phyloP scores from a whole-genome alignment of 2,888 invertebrate species.

The Drosophila robusta region DNA sequence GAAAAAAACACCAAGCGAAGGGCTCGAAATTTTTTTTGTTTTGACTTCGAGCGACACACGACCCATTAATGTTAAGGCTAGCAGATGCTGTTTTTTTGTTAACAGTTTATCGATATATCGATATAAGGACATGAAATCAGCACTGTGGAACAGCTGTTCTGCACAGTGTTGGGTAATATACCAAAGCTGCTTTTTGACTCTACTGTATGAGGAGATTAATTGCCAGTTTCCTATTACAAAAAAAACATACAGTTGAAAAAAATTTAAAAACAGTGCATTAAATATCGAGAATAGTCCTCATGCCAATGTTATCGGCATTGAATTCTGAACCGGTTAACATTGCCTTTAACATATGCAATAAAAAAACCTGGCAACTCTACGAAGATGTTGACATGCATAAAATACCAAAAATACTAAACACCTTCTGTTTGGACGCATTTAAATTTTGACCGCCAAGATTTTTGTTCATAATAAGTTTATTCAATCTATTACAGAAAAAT shows the following conservation, averaged over 20 bases:
- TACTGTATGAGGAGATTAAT: neutral
- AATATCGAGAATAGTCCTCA: neutral
- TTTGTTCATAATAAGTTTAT: constrained; percentile 6
- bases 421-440: neutral
- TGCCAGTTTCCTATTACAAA: too few species aligned
- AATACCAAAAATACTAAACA: constrained; percentile 11
- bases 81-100: constrained; percentile 20
- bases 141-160: constrained; percentile 32
- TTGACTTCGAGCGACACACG: constrained; percentile 37
- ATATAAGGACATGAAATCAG: constrained; percentile 1
- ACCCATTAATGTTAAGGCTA: constrained; percentile 31
- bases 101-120: constrained; percentile 20
- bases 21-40: constrained; percentile 40
- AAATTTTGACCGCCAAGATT: constrained; percentile 2
- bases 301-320: neutral
- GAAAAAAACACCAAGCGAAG: constrained; percentile 30
- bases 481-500: neutral
- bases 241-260: neutral
- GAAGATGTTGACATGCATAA: neutral
- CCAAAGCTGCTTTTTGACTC: neutral
- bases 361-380: neutral
- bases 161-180: constrained; percentile 18
- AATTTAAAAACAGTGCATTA: neutral
- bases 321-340: constrained; percentile 3
- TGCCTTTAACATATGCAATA: too few species aligned